Conservation (phyloP, 1,140 invertebrate species). For the Conus betulinus region DNA sequence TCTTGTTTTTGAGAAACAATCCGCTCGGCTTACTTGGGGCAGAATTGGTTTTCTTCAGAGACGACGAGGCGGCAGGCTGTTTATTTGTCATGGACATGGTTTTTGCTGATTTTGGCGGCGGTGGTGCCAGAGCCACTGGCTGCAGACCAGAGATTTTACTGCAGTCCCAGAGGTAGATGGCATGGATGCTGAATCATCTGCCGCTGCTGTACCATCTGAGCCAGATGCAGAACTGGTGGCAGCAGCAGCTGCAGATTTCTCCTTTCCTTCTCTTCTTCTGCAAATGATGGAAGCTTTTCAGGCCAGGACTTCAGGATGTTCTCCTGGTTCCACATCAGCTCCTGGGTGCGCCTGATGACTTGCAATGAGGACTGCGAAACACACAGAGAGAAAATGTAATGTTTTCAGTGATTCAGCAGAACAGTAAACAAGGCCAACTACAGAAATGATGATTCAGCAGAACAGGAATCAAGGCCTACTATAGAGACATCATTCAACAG, state of each 20-base stretch:
- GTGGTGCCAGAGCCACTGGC: neutral
- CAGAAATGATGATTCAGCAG: too few relatives aligned
- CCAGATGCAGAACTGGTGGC: neutral
- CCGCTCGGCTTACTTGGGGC: neutral
- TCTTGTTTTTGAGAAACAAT: neutral
- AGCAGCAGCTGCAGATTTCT: neutral
- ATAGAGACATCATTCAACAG: too few relatives aligned
- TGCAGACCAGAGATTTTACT: neutral
- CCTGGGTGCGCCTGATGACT: conserved; percentile 28
- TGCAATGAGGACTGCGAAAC: neutral
- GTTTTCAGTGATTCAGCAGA: too few relatives aligned
- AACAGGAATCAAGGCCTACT: too few relatives aligned
- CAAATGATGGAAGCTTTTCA: conserved; percentile 47
- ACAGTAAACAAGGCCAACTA: too few relatives aligned
- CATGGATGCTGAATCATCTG: neutral
- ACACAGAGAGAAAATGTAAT: neutral
- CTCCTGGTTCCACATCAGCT: conserved; percentile 60
- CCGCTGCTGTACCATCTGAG: neutral
- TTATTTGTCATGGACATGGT: neutral
- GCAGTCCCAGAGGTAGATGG: neutral
- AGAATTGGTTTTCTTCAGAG: conserved; percentile 15
- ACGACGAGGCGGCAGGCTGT: neutral
- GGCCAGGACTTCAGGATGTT: conserved; percentile 64
- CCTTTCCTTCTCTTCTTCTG: conserved; percentile 31
- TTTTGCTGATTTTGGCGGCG: neutral